phyloP scores from a whole-genome alignment of 2,797 vertebrate species.

The Poecilia gillii region DNA sequence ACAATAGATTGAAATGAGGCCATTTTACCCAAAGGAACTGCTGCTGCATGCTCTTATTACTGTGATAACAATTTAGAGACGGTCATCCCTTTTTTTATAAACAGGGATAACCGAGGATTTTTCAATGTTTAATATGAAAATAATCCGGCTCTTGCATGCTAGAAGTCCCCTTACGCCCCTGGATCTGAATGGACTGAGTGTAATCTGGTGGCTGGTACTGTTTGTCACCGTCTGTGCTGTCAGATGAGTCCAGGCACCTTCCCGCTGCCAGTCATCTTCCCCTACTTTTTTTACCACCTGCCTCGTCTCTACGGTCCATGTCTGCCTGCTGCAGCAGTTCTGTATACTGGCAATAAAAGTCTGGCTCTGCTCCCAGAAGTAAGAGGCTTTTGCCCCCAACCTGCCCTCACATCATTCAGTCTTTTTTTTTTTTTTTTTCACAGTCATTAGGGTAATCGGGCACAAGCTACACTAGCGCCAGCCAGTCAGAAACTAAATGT shows the following conservation, averaged over 20 bases:
- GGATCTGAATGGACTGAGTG: constrained; percentile 52
- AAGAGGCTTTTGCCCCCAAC: constrained; percentile 55
- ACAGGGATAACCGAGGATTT: constrained; percentile 3
- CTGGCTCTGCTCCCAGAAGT: constrained; percentile 57
- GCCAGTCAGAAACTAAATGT: constrained; percentile 16
- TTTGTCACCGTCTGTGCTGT: constrained; percentile 36
- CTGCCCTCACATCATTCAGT: constrained; percentile 50
- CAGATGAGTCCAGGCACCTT: constrained; percentile 10
- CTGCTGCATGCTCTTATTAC: constrained; percentile 26
- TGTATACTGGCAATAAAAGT: constrained; percentile 31
- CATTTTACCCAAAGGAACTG: constrained; percentile 6
- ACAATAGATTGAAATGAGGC: constrained; percentile 15
- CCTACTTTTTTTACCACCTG: background rate
- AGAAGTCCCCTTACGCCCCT: background rate
- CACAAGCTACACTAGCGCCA: constrained; percentile 17
- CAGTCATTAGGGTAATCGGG: constrained; percentile 55
- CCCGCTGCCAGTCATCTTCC: constrained; percentile 25
- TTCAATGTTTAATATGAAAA: constrained; percentile 7
- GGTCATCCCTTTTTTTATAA: constrained; percentile 35
- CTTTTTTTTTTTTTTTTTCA: constrained; percentile 37
- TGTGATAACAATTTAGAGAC: constrained; percentile 41
- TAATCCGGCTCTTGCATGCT: constrained; percentile 9
- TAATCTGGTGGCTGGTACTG: constrained; percentile 49
- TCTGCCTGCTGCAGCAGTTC: constrained; percentile 31
- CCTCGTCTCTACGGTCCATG: constrained; percentile 19